Evolutionary conservation across 1,140 invertebrate species (phyloP).

Genomic region (Rhagoletis zephyria): DNA sequence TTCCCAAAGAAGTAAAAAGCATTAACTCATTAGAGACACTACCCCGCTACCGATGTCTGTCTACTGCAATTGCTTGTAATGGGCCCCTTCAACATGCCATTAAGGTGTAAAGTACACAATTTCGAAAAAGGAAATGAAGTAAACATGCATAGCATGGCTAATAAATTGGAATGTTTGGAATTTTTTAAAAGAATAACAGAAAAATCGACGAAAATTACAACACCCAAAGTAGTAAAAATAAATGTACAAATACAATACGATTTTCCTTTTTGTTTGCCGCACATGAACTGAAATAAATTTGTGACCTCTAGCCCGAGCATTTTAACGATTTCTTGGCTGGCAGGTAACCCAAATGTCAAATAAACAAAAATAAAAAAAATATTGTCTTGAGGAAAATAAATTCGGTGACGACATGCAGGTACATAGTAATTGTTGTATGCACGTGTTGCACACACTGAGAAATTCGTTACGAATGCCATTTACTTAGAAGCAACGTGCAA

Average conservation of each 20-base stretch:
- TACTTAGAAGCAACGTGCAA: background rate
- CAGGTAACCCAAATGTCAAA: constrained; percentile 19
- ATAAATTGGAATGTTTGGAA: background rate
- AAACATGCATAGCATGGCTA: constrained; percentile 21
- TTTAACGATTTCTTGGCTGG: background rate
- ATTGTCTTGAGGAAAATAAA: background rate
- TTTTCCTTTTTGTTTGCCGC: background rate
- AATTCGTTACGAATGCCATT: background rate
- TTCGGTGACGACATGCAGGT: constrained; percentile 7
- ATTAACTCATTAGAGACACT: too few species aligned
- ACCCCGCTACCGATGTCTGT: background rate
- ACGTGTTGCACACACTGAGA: constrained; percentile 35
- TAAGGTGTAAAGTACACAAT: background rate
- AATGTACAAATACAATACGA: background rate
- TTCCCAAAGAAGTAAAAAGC: background rate
- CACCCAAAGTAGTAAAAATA: background rate
- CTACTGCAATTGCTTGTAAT: background rate
- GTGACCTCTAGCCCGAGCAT: background rate
- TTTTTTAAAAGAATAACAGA: background rate
- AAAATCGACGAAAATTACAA: background rate
- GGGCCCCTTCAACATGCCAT: background rate
- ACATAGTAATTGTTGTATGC: constrained; percentile 21
- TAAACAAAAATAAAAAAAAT: background rate
- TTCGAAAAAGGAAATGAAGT: background rate
- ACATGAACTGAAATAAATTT: constrained; percentile 38